Evolutionary conservation across 2,797 vertebrate genomes (phyloP), one percentile per base, ranked within the genome.

Genomic region (Eospalax fontanierii): DNA sequence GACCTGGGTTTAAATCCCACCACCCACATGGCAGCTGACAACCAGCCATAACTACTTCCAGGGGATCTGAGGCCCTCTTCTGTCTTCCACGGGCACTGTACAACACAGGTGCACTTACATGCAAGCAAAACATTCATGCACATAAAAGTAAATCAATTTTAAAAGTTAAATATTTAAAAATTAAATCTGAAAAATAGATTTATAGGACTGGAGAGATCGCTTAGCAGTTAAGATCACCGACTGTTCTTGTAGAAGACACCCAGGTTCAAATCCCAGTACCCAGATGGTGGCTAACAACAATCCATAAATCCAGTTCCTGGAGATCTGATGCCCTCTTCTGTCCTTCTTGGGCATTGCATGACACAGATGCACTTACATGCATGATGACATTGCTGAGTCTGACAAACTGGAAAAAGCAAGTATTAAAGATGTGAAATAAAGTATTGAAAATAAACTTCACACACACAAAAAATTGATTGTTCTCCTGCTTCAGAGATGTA

Each of bases 341-440:
- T 22, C 24, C 38, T 74, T 22, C 26, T 24, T n/a, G n/a, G 38
- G 46, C 46, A 46, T 46, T 46, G 46, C 46, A 46, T 11, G 46
- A 46, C 46, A 46, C 11, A 11, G 46, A 11, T 46, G 46, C 46
- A 46, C 46, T 46, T 11, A 46, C 46, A 46, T 46, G 11, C 46
- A 46, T 50, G 90, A 74, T 63, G 65, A 61, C 40, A 43, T 86
- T 85, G 40, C 26, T 71, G 30, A 35, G 40, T 65, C 66, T 65
- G 7, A 40, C 40, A 40, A 65, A 54, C 35, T 33, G 24, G 70
- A 74, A 91, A 33, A 81, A 40, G 24, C 12, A 81, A 33, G 33
- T 26, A 71, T 26, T 94, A 71, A 28, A 79, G 15, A 81, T 35
- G n/a, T 46, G 66, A 59, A 75, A 65, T 46, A 70, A 94, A 87